A percentile compares a stretch with the other conserved stretches of the same genome.
Evolutionary conservation across 2,797 vertebrate species (phyloP).

Genomic region (Amniataba percoides): DNA sequence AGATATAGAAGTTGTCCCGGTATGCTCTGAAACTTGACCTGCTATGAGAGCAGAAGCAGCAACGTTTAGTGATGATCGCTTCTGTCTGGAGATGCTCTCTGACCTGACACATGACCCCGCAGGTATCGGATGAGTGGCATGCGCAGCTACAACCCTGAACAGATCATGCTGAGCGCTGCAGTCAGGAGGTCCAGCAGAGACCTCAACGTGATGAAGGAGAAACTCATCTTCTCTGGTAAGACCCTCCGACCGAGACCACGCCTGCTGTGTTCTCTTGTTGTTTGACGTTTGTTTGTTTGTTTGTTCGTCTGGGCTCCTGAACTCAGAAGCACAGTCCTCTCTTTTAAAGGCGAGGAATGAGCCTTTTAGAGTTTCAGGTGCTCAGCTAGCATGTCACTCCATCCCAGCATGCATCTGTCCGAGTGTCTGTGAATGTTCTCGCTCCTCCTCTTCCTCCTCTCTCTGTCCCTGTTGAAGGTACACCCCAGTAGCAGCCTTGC

Average conservation of each 20-base stretch:
- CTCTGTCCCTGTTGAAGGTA: constrained; percentile 79
- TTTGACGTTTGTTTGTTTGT: constrained; percentile 8
- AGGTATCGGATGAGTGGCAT: constrained; percentile 96
- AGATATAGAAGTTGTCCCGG: not conserved
- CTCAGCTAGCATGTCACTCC: constrained; percentile 52
- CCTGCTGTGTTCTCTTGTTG: constrained; percentile 20
- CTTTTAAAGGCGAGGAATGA: constrained; percentile 1
- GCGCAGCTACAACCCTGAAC: constrained; percentile 96
- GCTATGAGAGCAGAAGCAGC: constrained; percentile 40
- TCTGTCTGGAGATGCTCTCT: constrained; percentile 14
- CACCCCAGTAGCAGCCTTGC: constrained; percentile 79
- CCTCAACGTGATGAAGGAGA: constrained; percentile 99
- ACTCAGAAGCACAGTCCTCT: constrained; percentile 24
- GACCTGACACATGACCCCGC: constrained; percentile 52
- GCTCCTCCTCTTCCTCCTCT: constrained; percentile 48
- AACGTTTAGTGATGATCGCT: not conserved
- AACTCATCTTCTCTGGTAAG: constrained; percentile 97
- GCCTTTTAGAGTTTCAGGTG: constrained; percentile 24
- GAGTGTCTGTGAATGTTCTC: constrained; percentile 76
- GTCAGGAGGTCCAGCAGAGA: constrained; percentile 93
- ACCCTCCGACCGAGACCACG: not conserved
- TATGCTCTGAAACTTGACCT: not conserved
- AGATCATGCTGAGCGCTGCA: constrained; percentile 97
- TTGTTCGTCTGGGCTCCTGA: constrained; percentile 25
- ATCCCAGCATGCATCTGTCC: constrained; percentile 78